phyloP scores from a whole-genome alignment of 2,888 invertebrate genomes.

The Ecliptopera silaceata region DNA sequence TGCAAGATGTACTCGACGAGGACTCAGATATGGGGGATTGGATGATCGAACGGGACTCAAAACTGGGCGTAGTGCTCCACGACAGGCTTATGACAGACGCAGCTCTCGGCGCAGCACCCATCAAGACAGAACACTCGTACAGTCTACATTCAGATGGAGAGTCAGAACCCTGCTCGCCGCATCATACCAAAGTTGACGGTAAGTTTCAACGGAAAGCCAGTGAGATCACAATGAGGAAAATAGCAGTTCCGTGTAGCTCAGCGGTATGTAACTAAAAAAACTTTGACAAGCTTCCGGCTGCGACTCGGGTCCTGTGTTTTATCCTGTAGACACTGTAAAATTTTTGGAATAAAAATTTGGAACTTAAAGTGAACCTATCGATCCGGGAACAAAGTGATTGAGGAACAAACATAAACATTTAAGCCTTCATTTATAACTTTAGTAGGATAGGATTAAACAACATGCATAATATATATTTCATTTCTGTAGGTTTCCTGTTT shows the following conservation, averaged over 20 bases:
- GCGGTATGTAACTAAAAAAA: slow-evolving; percentile 19
- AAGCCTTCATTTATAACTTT: no score
- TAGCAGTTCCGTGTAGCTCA: slow-evolving; percentile 11
- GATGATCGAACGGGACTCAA: slow-evolving; percentile 86
- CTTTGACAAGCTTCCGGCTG: no score
- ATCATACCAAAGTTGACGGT: slow-evolving; percentile 89
- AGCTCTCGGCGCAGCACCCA: slow-evolving; percentile 89
- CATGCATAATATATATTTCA: no score
- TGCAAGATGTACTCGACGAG: slow-evolving; percentile 85
- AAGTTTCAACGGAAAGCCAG: slow-evolving; percentile 28
- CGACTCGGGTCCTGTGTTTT: no score
- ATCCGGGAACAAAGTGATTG: no score
- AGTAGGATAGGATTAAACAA: no score
- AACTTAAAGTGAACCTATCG: no score
- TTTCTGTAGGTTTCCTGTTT: no score
- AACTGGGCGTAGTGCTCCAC: slow-evolving; percentile 90
- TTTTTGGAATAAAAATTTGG: no score
- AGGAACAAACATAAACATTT: no score
- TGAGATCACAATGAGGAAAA: slow-evolving; percentile 19
- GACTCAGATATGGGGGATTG: slow-evolving; percentile 87
- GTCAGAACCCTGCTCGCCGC: slow-evolving; percentile 87
- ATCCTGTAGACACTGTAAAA: no score
- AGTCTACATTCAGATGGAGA: slow-evolving; percentile 88
- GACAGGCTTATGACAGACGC: slow-evolving; percentile 96
- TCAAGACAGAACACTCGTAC: slow-evolving; percentile 97